Conservation (phyloP, 2,113 vertebrate species). For the Odontesthes bonariensis region DNA sequence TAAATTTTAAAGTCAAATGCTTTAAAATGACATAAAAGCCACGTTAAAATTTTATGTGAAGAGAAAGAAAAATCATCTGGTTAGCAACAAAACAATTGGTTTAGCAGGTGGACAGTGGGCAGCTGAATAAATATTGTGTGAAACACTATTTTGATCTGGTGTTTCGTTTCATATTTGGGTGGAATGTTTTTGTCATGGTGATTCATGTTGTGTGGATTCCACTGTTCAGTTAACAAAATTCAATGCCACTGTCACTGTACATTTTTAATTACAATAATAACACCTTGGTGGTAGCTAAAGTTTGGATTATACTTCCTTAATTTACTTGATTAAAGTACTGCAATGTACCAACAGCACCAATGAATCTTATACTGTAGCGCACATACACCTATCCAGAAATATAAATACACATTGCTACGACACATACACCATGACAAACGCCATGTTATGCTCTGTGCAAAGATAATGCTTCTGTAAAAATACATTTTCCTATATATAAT, state of each 20-base stretch:
- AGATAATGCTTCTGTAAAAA: not conserved
- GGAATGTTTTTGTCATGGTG: conserved; percentile 20
- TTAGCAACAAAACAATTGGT: conserved; percentile 10
- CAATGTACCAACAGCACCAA: too few species aligned
- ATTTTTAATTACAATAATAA: conserved; percentile 35
- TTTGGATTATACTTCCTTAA: not conserved
- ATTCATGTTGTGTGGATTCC: conserved; percentile 25
- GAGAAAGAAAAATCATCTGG: not conserved
- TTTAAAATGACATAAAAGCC: not conserved
- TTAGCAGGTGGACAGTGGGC: conserved; percentile 13
- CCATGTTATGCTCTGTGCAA: not conserved
- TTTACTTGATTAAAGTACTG: not conserved
- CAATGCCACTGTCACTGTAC: not conserved
- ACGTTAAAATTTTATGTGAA: not conserved
- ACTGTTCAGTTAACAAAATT: too few species aligned
- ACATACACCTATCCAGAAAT: not conserved
- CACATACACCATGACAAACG: not conserved
- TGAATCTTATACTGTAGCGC: too few species aligned
- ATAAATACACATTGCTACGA: not conserved
- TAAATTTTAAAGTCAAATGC: not conserved
- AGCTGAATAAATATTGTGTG: conserved; percentile 24
- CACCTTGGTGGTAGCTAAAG: not conserved
- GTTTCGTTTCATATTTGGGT: conserved; percentile 11
- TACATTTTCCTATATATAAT: not conserved
- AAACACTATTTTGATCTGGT: conserved; percentile 22